Evolutionary conservation across 2,888 invertebrate genomes (phyloP).

Genomic region (Amiota minor): DNA sequence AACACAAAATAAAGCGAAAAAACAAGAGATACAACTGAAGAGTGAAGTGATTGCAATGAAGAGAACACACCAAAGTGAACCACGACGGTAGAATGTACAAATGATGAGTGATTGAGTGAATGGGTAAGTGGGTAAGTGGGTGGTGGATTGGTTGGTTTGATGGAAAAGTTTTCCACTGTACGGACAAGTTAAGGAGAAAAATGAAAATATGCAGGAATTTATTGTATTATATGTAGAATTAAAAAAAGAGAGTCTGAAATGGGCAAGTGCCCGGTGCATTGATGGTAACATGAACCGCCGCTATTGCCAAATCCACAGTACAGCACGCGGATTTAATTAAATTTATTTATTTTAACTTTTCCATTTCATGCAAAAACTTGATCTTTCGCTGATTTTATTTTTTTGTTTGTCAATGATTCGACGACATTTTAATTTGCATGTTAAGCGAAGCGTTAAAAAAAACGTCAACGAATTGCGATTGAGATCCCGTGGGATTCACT

Average conservation of each 20-base stretch:
- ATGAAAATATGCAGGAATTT: no score
- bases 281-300: background rate
- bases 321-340: constrained; percentile 14
- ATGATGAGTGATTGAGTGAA: background rate
- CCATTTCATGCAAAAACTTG: background rate
- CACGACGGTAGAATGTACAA: no score
- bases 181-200: no score
- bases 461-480: constrained; percentile 11
- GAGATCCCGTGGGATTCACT: constrained; percentile 1
- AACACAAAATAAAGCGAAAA: no score
- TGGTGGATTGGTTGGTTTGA: background rate
- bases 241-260: no score
- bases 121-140: background rate
- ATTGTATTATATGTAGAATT: no score
- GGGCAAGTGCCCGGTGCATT: no score
- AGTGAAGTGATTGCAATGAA: background rate
- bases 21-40: background rate
- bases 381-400: background rate
- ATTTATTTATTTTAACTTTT: constrained; percentile 21
- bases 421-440: constrained; percentile 21
- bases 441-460: constrained; percentile 14
- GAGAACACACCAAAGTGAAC: background rate
- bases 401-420: background rate
- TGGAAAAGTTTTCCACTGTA: no score
- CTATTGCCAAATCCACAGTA: background rate